phyloP scores from a whole-genome alignment of 2,888 invertebrate species.

The Aspidiotus destructor region DNA sequence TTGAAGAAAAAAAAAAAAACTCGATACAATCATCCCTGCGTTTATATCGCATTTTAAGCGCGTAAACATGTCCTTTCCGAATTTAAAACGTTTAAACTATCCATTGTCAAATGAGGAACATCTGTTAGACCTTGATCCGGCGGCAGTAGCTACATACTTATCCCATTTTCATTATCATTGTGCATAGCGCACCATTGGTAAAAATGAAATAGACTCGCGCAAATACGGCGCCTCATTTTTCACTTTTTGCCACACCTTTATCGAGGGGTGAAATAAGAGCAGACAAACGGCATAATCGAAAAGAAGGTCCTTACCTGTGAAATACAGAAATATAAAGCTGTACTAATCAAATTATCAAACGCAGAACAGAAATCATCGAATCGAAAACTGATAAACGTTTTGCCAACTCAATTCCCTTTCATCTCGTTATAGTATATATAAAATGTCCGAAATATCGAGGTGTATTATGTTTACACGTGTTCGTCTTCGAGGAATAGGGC shows the following conservation, averaged over 20 bases:
- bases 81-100: constrained; percentile 29
- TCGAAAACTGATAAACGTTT: constrained; percentile 4
- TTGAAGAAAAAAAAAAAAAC: not conserved
- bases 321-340: too few relatives aligned
- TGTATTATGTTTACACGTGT: too few relatives aligned
- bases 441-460: too few relatives aligned
- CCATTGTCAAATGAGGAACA: constrained; percentile 26
- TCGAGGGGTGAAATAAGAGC: constrained; percentile 4
- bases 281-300: not conserved
- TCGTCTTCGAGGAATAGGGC: too few relatives aligned
- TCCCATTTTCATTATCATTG: constrained; percentile 4
- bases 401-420: not conserved
- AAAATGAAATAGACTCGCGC: constrained; percentile 26
- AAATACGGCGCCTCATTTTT: constrained; percentile 31
- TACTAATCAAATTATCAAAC: not conserved
- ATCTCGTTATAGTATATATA: not conserved
- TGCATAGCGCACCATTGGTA: constrained; percentile 12
- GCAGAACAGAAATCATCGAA: not conserved
- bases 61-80: not conserved
- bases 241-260: constrained; percentile 31
- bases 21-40: constrained; percentile 17
- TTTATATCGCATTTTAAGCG: constrained; percentile 23
- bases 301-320: not conserved
- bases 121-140: constrained; percentile 29
- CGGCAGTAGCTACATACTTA: constrained; percentile 10